A percentile compares a stretch with the other conserved stretches of the same genome.
Evolutionary conservation across 2,797 vertebrate species (phyloP).

Genomic region (Intellagama lesueurii): DNA sequence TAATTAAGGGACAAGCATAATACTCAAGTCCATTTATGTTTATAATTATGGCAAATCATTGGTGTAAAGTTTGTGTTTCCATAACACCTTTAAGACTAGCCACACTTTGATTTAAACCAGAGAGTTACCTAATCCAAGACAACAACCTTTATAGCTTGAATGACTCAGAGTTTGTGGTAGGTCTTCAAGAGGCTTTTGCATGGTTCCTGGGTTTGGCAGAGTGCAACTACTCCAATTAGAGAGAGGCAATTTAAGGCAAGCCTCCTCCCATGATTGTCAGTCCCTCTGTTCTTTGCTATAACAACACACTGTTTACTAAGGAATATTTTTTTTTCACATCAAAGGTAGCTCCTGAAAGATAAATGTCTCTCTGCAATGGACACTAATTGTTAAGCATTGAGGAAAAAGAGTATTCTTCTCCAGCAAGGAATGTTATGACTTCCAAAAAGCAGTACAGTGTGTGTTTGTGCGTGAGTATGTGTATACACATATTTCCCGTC

Average conservation of each 20-base stretch:
- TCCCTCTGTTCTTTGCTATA: not conserved
- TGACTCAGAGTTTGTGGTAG: conserved; percentile 21
- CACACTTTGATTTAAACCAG: conserved; percentile 12
- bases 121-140: conserved; percentile 12
- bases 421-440: conserved; percentile 59
- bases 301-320: conserved; percentile 48
- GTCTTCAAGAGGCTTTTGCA: not conserved
- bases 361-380: conserved; percentile 66
- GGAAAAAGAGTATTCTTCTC: conserved; percentile 57
- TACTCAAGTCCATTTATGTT: conserved; percentile 41
- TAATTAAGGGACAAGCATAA: conserved; percentile 33
- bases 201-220: not conserved
- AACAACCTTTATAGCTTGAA: not conserved
- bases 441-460: conserved; percentile 51
- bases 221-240: not conserved
- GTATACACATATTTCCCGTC: too few relatives aligned
- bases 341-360: conserved; percentile 60
- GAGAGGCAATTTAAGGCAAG: not conserved
- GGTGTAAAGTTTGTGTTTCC: conserved; percentile 62
- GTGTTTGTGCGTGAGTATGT: not conserved
- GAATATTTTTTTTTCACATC: conserved; percentile 26
- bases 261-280: not conserved
- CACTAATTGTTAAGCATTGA: conserved; percentile 60
- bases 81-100: conserved; percentile 35
- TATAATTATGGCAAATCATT: conserved; percentile 51